phyloP scores from a whole-genome alignment of 2,113 vertebrate genomes.

The Rhombomys opimus region DNA sequence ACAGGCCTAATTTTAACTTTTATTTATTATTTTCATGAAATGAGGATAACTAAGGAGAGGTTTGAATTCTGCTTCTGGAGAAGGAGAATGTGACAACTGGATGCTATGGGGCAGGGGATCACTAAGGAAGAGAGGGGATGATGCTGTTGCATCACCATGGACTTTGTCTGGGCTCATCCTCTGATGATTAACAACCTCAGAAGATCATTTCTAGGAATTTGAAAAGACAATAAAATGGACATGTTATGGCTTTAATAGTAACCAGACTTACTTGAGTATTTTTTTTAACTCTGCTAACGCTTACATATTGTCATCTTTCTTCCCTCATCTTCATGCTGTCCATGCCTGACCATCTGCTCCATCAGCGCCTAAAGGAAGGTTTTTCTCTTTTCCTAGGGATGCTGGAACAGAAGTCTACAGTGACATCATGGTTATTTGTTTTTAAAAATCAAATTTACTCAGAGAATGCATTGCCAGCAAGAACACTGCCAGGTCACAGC shows the following conservation, averaged over 20 bases:
- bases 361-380: neutral
- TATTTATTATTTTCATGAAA: neutral
- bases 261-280: neutral
- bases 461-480: conserved; percentile 67
- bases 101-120: neutral
- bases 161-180: neutral
- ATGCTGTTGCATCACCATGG: neutral
- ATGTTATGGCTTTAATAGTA: neutral
- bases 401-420: conserved; percentile 3
- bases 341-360: conserved; percentile 41
- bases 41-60: neutral
- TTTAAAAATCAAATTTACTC: conserved; percentile 67
- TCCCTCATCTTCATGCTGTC: conserved; percentile 12
- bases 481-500: conserved; percentile 68
- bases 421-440: conserved; percentile 58
- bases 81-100: rapidly evolving
- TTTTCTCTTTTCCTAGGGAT: conserved; percentile 4
- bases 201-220: conserved; percentile 29
- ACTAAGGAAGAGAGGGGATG: rapidly evolving
- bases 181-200: neutral
- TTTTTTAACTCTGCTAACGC: neutral
- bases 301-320: neutral
- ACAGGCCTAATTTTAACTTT: neutral
- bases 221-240: neutral
- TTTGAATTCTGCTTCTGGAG: neutral